Base-by-base conservation (phyloP, 2,113 vertebrate species). In the Sturnira hondurensis region DNA sequence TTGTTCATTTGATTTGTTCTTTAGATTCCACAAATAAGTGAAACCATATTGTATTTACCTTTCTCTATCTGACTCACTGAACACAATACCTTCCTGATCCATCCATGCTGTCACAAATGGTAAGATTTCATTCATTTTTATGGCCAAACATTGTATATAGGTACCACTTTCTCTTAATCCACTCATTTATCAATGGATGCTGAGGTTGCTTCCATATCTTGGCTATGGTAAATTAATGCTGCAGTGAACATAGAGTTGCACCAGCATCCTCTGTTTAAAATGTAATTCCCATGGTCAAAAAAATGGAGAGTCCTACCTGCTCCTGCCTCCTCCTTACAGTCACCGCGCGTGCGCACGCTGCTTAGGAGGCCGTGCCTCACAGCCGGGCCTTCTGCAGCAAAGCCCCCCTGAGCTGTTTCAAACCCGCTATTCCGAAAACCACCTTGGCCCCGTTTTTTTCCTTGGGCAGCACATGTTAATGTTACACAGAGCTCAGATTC, bases 341-440 rank as follows among this genome's bases (percentile, higher is more conserved):
- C 47, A 11, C 2, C 54, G 67, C 61, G n/a, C 5, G 4, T 1
- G 0, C 16, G 73, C 19, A 24, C 63, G 41, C 24, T 10, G 31
- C 11, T 19, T 43, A 84, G 4, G 54, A 1, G 6, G 19, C 74
- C 38, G 0, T 12, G 15, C 19, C 61, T 28, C n/a, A 12, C 12
- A 52, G 56, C 5, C 0, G 10, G 22, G 28, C 7, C 10, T 14
- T 67, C 47, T 38, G 10, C 28, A 81, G 28, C 43, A 68, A 45
- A 63, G 26, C 13, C 31, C 38, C 16, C 24, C 8, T 20, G 38
- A 58, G 22, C 47, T 67, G 45, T 36, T 24, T 2, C 41, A 68
- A 89, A 56, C 20, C 10, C 33, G 3, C 45, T 43, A 2, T 50
- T 73, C 63, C 52, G 26, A 1, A 94, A 90, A 84, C 43, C 43